Conservation (phyloP, 2,888 invertebrate species). For the Pristionchus fissidentatus region DNA sequence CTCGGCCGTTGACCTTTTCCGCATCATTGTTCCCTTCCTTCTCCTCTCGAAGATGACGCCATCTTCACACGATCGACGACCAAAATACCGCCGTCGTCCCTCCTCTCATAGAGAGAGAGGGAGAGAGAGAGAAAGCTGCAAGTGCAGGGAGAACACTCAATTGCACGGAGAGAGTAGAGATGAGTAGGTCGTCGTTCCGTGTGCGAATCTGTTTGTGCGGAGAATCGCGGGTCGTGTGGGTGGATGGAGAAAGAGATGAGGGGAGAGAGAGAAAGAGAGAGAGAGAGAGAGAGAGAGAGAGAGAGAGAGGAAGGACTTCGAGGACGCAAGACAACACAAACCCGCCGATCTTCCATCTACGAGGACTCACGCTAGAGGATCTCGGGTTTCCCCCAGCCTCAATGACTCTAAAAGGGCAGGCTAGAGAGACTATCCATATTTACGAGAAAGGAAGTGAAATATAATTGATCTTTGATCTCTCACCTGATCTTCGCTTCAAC, state of each 20-base stretch:
- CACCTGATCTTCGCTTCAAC: slow-evolving; percentile 50
- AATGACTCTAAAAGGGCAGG: not conserved
- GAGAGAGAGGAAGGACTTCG: not conserved
- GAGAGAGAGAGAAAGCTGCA: too few species aligned
- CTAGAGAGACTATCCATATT: not conserved
- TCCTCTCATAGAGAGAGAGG: too few species aligned
- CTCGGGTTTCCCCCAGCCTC: slow-evolving; percentile 1
- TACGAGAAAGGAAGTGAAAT: not conserved
- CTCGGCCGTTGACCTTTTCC: slow-evolving; percentile 38
- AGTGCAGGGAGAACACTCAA: slow-evolving; percentile 2
- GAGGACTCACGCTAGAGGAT: not conserved
- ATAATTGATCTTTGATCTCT: not conserved
- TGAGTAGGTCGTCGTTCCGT: not conserved
- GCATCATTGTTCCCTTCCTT: slow-evolving; percentile 9
- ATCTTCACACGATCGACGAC: slow-evolving; percentile 5
- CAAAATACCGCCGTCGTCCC: slow-evolving; percentile 7
- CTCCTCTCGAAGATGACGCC: slow-evolving; percentile 4
- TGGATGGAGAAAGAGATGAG: not conserved
- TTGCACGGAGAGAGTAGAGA: not conserved
- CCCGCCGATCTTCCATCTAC: not conserved
- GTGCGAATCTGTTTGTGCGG: not conserved
- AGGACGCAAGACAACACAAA: not conserved
- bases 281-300: not conserved
- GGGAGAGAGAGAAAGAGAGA: not conserved
- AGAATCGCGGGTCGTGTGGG: not conserved